Base-by-base conservation (phyloP, 2,113 vertebrate species). In the Ageneiosus marmoratus region DNA sequence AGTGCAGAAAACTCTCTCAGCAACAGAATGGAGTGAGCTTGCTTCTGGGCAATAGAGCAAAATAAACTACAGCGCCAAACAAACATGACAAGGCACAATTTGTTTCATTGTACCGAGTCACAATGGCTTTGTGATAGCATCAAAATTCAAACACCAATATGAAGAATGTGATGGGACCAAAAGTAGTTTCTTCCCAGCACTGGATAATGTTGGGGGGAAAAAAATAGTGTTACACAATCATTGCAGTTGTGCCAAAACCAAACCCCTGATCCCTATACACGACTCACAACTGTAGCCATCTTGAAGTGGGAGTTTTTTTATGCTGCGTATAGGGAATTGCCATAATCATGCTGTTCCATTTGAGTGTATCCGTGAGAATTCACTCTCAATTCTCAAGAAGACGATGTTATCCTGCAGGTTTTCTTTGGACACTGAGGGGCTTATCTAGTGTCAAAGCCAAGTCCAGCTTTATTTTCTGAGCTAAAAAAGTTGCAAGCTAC, bases 161-260 rank as follows among this genome's bases (percentile, higher is more conserved):
- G 32, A 83, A 29, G 58, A 69, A 76, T 20, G 2, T 56, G 48
- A 83, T 69, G 73, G 18, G 62, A 60, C 6, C 75, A 24, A 60
- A 70, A n/a, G 53, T 72, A 81, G 67, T 85, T 80, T 77, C 20
- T 77, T 69, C 63, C 65, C 67, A 51, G 15, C 81, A n/a, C 41
- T 44, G 56, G 22, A 50, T 48, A 65, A 20, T 7, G 62, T 37
- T 50, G 63, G 46, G 53, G 44, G 56, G 27, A n/a, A 11, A 22
- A 63, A 65, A 50, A 76, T 55, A 60, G 51, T 51, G 58, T 76
- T 79, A 27, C 6, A 51, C 65, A 82, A 84, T 63, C 51, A 53
- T 24, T 24, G 58, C 3, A 53, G 32, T 58, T 50, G 44, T 60
- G 22, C 80, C 79, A 84, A 77, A 86, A 79, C 16, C 15, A 67